These are phyloP conservation scores for Cephus cinctus DNA, from an alignment of 1,140 invertebrate species.

Conservation along the genomic window DNA sequence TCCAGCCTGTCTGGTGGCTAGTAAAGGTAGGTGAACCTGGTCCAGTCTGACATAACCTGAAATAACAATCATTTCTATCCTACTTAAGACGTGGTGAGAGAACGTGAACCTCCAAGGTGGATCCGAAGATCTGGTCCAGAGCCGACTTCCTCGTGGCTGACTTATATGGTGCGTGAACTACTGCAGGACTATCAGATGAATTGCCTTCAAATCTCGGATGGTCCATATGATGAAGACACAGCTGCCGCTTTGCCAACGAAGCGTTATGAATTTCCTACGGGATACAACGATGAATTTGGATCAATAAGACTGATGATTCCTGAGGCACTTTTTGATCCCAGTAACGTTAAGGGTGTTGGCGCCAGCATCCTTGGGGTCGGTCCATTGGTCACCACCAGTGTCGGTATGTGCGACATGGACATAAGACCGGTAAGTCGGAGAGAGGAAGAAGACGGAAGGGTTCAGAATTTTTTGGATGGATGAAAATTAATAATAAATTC, in stretches of 20 bases:
- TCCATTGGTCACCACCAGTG: constrained; percentile 78
- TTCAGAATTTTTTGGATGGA: neutral
- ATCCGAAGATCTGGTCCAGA: constrained; percentile 77
- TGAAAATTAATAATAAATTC: constrained; percentile 1
- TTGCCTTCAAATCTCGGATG: constrained; percentile 80
- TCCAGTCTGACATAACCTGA: too few species aligned
- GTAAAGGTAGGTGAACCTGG: constrained; percentile 60
- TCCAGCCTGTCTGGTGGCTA: constrained; percentile 79
- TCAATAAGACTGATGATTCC: constrained; percentile 84
- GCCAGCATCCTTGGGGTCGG: constrained; percentile 69
- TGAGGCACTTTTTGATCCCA: constrained; percentile 87
- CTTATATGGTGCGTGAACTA: constrained; percentile 81
- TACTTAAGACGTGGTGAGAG: constrained; percentile 71
- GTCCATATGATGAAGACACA: constrained; percentile 78
- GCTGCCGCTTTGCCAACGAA: constrained; percentile 81
- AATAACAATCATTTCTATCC: neutral
- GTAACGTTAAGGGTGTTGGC: constrained; percentile 52
- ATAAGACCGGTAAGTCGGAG: constrained; percentile 80
- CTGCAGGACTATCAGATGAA: constrained; percentile 83
- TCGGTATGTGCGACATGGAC: constrained; percentile 94
- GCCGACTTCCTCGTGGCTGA: constrained; percentile 82
- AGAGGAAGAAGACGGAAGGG: neutral
- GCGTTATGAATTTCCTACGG: constrained; percentile 93
- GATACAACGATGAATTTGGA: constrained; percentile 91
- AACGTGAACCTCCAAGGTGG: constrained; percentile 80